phyloP scores from a whole-genome alignment of 2,797 vertebrate genomes.

The Craterocephalus amniculus region DNA sequence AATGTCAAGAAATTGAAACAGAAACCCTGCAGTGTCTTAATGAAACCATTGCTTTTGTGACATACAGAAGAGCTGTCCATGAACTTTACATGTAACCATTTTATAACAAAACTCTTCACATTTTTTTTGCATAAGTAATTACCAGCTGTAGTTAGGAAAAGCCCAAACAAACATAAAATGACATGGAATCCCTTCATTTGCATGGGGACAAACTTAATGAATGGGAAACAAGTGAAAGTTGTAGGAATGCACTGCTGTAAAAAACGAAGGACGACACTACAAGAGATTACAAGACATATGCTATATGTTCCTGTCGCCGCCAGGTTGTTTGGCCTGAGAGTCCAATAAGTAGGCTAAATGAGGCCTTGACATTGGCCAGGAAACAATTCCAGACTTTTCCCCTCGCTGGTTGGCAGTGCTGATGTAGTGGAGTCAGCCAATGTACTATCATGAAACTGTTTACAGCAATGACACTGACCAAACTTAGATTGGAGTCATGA shows the following conservation, averaged over 20 bases:
- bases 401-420: slow-evolving; percentile 33
- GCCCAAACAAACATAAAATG: background rate
- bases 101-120: background rate
- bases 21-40: slow-evolving; percentile 1
- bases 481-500: slow-evolving; percentile 63
- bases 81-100: background rate
- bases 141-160: background rate
- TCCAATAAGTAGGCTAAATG: slow-evolving; percentile 68
- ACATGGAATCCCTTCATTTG: slow-evolving; percentile 20
- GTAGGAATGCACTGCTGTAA: slow-evolving; percentile 37
- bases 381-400: slow-evolving; percentile 64
- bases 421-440: slow-evolving; percentile 63
- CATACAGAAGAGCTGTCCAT: background rate
- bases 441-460: slow-evolving; percentile 51
- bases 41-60: slow-evolving; percentile 31
- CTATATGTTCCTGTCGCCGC: slow-evolving; percentile 34
- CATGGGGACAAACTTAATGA: slow-evolving; percentile 11
- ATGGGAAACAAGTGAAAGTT: slow-evolving; percentile 20
- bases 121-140: background rate
- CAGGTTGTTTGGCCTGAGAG: slow-evolving; percentile 56
- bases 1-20: background rate
- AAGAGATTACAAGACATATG: slow-evolving; percentile 56
- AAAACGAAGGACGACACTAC: slow-evolving; percentile 43
- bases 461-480: slow-evolving; percentile 60
- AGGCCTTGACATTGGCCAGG: slow-evolving; percentile 69